Conservation (phyloP, 2,113 vertebrate genomes). For the Carassius carassius region DNA sequence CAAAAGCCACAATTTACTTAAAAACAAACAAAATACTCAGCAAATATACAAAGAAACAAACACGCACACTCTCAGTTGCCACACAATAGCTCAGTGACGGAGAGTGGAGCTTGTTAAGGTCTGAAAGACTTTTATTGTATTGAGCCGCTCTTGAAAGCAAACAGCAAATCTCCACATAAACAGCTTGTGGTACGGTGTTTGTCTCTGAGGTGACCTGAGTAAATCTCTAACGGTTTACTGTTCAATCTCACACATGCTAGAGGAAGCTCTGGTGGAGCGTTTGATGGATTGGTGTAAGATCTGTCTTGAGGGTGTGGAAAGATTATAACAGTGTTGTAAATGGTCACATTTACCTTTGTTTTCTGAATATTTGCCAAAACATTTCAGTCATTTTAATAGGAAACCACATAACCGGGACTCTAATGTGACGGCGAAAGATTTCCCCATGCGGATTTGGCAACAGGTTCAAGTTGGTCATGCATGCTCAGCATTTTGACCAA, state of each 20-base stretch:
- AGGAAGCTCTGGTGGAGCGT: too few relatives aligned
- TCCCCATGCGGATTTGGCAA: too few relatives aligned
- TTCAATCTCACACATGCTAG: neutral
- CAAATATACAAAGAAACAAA: neutral
- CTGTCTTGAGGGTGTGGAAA: too few relatives aligned
- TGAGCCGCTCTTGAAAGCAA: constrained; percentile 39
- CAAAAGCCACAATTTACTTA: constrained; percentile 33
- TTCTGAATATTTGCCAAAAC: too few relatives aligned
- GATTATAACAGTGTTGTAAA: too few relatives aligned
- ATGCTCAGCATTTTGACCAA: too few relatives aligned
- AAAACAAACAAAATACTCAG: constrained; percentile 43
- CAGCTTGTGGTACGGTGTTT: constrained; percentile 37
- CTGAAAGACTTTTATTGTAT: constrained; percentile 28
- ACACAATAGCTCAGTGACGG: neutral
- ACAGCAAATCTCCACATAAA: constrained; percentile 61
- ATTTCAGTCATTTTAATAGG: too few relatives aligned
- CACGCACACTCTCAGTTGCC: neutral
- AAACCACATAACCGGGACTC: too few relatives aligned
- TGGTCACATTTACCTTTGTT: too few relatives aligned
- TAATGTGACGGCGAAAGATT: too few relatives aligned
- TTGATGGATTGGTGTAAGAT: too few relatives aligned
- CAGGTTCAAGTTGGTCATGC: too few relatives aligned
- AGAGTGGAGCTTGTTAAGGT: constrained; percentile 18
- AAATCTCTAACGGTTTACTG: constrained; percentile 46
- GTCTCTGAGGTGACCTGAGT: constrained; percentile 36